phyloP scores from a whole-genome alignment of 2,113 vertebrate genomes.

The Myotis lucifugus region DNA sequence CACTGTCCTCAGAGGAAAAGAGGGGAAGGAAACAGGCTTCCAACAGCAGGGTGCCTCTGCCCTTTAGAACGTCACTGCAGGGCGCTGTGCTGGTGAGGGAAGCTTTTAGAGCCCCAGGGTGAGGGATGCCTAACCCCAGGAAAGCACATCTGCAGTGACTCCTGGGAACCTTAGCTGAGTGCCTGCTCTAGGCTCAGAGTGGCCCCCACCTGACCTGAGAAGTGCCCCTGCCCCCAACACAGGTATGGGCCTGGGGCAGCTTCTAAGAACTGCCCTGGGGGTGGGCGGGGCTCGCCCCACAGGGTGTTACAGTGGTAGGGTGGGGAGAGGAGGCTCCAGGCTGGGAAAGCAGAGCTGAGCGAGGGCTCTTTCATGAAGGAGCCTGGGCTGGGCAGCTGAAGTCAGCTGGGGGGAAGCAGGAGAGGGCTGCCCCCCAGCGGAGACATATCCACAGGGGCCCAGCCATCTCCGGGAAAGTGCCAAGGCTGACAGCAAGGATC shows the following conservation, averaged over 20 bases:
- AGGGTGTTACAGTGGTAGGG: fast-evolving
- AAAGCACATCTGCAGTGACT: neutral
- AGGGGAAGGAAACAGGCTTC: neutral
- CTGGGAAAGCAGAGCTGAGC: no score
- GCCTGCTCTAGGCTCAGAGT: neutral
- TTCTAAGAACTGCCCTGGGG: neutral
- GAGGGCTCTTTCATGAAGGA: neutral
- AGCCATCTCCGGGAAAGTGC: neutral
- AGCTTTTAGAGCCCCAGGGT: no score
- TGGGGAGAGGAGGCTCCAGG: no score
- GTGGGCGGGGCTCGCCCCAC: neutral
- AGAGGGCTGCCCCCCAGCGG: fast-evolving
- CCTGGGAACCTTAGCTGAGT: neutral
- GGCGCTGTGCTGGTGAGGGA: fast-evolving
- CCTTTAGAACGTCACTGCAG: neutral
- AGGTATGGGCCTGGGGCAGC: neutral
- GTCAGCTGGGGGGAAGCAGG: neutral
- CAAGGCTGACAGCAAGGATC: fast-evolving
- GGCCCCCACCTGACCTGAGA: neutral
- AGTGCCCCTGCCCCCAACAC: neutral
- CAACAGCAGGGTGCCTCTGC: fast-evolving
- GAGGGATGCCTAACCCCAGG: neutral
- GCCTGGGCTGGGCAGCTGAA: fast-evolving
- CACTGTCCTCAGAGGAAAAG: neutral
- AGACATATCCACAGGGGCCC: neutral